Conservation (phyloP, 2,797 vertebrate genomes). For the Vipera latastei region DNA sequence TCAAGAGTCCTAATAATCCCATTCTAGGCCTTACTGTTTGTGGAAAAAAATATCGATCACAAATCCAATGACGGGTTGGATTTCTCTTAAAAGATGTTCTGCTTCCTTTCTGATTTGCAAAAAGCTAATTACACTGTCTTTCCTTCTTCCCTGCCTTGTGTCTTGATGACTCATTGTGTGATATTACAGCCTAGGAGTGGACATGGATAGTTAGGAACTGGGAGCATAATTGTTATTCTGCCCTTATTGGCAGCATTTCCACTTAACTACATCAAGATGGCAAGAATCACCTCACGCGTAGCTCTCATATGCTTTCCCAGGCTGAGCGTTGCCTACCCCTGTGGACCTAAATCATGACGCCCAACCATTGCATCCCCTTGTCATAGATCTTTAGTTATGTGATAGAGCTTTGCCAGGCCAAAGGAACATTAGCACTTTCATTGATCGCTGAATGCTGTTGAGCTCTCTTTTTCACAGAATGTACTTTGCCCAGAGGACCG, state of each 20-base stretch:
- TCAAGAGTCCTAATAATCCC: neutral
- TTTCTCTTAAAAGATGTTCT: neutral
- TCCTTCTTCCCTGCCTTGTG: neutral
- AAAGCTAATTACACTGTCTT: neutral
- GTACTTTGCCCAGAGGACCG: neutral
- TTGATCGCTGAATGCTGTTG: neutral
- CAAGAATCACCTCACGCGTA: neutral
- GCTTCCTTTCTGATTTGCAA: neutral
- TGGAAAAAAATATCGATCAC: neutral
- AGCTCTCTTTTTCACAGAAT: neutral
- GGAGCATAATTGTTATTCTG: neutral
- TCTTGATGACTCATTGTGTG: neutral
- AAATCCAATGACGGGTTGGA: neutral
- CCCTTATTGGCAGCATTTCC: neutral
- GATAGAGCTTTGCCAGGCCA: neutral
- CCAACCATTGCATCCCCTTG: neutral
- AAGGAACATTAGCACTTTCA: neutral
- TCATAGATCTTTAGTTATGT: neutral
- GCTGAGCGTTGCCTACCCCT: too few species aligned
- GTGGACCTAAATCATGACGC: neutral
- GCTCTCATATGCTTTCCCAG: neutral
- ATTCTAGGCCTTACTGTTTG: neutral
- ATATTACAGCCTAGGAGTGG: neutral
- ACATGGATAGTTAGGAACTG: neutral
- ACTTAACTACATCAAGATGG: neutral